Conservation (phyloP, 2,888 invertebrate genomes). For the Caenorhabditis becei region DNA sequence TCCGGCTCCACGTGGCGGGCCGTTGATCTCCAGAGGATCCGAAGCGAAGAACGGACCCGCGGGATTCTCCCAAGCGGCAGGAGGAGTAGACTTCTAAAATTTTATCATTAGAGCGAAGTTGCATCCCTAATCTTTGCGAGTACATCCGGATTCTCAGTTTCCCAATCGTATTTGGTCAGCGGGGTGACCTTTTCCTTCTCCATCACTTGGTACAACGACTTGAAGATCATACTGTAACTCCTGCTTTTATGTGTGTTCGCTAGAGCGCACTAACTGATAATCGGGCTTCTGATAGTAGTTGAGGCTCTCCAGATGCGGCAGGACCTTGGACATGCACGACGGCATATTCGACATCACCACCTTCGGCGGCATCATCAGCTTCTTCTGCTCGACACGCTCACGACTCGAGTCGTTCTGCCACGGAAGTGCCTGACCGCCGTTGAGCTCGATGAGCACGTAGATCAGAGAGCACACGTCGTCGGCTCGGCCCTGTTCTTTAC, state of each 20-base stretch:
- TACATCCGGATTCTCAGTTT: conserved; percentile 17
- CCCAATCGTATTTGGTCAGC: conserved; percentile 44
- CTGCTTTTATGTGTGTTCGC: neutral
- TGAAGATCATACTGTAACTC: conserved; percentile 43
- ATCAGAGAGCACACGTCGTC: conserved; percentile 66
- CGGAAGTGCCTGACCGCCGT: conserved; percentile 83
- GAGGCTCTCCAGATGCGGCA: conserved; percentile 61
- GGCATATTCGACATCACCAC: conserved; percentile 70
- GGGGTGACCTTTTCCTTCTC: conserved; percentile 42
- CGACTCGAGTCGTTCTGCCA: conserved; percentile 73
- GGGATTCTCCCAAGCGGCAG: too few species aligned
- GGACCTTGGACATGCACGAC: conserved; percentile 44
- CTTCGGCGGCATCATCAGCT: conserved; percentile 56
- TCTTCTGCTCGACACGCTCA: conserved; percentile 59
- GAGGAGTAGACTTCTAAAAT: too few species aligned
- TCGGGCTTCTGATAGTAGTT: conserved; percentile 71
- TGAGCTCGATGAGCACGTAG: conserved; percentile 83
- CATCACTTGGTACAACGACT: conserved; percentile 45
- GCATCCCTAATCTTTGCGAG: too few species aligned
- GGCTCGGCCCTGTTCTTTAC: conserved; percentile 69
- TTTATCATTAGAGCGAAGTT: too few species aligned
- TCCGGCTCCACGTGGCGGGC: too few species aligned
- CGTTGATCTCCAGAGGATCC: too few species aligned
- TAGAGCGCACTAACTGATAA: conserved; percentile 45
- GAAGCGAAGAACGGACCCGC: too few species aligned